phyloP scores from a whole-genome alignment of 1,140 invertebrate genomes.

The Andricus grossulariae region DNA sequence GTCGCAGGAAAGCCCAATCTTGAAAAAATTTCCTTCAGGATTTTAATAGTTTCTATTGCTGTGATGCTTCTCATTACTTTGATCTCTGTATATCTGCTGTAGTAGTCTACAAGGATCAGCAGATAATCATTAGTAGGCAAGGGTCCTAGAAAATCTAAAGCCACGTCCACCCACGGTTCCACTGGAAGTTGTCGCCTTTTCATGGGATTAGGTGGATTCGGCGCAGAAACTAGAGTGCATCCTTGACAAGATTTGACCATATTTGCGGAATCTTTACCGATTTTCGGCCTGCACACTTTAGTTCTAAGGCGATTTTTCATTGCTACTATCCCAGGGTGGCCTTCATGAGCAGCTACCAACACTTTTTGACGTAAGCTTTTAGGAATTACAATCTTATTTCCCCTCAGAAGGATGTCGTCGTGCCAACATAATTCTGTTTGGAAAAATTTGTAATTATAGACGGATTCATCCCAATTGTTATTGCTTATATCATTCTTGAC shows the following conservation, averaged over 20 bases:
- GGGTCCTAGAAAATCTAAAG: constrained; percentile 48
- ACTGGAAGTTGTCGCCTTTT: constrained; percentile 45
- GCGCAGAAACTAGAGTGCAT: constrained; percentile 51
- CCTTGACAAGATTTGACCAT: constrained; percentile 67
- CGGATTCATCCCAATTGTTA: background rate
- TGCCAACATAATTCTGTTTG: background rate
- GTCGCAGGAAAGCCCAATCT: too few relatives aligned
- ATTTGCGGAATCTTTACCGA: constrained; percentile 72
- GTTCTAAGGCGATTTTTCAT: constrained; percentile 75
- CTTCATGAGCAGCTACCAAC: constrained; percentile 64
- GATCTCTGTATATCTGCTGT: constrained; percentile 37
- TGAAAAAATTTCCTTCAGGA: too few relatives aligned
- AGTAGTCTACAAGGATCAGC: constrained; percentile 53
- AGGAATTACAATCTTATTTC: background rate
- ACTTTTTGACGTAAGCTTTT: constrained; percentile 32
- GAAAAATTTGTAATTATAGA: background rate
- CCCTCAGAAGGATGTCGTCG: background rate
- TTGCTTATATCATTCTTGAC: background rate
- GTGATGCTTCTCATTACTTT: constrained; percentile 43
- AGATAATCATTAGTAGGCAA: constrained; percentile 40
- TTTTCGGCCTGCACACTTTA: constrained; percentile 75
- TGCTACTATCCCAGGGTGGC: constrained; percentile 73
- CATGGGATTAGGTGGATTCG: constrained; percentile 39
- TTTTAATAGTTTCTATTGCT: constrained; percentile 9
- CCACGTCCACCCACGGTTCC: constrained; percentile 45